phyloP scores from a whole-genome alignment of 2,113 vertebrate genomes.

The Sylvietta virens region DNA sequence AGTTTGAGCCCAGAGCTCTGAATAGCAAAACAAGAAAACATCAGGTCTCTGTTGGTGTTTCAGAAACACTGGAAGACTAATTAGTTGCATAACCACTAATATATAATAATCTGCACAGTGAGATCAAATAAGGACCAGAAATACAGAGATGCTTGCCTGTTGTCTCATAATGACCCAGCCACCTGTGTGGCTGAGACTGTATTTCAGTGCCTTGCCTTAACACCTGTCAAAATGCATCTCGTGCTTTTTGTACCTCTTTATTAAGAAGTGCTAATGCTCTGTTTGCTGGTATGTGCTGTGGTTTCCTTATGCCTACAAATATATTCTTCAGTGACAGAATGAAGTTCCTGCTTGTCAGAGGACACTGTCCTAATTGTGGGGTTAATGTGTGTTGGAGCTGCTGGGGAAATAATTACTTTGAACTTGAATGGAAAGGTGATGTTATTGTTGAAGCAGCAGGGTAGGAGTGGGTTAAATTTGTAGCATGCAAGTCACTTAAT shows the following conservation, averaged over 20 bases:
- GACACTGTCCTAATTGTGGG: not conserved
- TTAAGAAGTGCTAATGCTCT: not conserved
- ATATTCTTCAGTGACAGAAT: not conserved
- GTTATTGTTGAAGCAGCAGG: not conserved
- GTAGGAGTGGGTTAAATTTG: conserved; percentile 12
- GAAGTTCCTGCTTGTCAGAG: not conserved
- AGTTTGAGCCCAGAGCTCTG: not conserved
- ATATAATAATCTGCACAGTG: not conserved
- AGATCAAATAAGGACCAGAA: not conserved
- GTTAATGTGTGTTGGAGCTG: not conserved
- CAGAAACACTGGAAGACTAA: not conserved
- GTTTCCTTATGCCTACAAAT: not conserved
- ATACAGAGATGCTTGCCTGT: not conserved
- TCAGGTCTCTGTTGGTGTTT: conserved; percentile 8
- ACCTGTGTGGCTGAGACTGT: not conserved
- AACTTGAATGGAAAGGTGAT: not conserved
- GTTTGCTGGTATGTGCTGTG: not conserved
- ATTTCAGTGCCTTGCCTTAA: not conserved
- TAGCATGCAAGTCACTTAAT: not conserved
- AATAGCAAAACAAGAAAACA: conserved; percentile 5
- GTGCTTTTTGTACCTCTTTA: not conserved
- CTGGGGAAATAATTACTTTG: not conserved
- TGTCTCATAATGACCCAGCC: not conserved
- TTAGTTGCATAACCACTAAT: not conserved
- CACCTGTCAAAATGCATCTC: not conserved